Base-by-base conservation (phyloP, 1,140 invertebrate species). In the Tribolium castaneum region DNA sequence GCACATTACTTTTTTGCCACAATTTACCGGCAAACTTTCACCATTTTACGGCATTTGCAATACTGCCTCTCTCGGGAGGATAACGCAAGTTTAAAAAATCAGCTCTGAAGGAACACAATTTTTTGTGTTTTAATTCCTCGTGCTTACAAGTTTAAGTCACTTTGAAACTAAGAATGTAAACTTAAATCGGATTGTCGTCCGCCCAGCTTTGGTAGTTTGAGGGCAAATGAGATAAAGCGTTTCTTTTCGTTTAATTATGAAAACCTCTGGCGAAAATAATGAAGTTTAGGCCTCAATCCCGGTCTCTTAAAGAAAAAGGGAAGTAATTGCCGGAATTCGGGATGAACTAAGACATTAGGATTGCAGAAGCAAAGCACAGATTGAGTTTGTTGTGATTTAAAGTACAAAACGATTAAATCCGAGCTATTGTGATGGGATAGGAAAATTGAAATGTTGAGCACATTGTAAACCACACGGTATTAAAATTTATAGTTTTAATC, bases 271-370 rank as follows among this genome's bases (percentile, higher is more conserved):
- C 14, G 54, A 59, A 59, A 59, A 59, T 59, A 59, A 59, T 59
- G 54, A 59, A 59, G 16, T 59, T 59, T 59, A n/a, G 54, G 16
- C 1, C 54, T 22, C 54, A 22, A 59, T n/a, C 16, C n/a, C 6
- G 2, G 16, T 25, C 22, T 9, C 54, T 25, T 6, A 59, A 59
- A 6, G 16, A 59, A 59, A 45, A 59, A 59, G 54, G 25, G 19
- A 59, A 59, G 54, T 59, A 59, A 59, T 59, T 59, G 54, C 25
- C 54, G 54, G 54, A 59, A 59, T 59, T 22, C 30, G 54, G 30
- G 54, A 59, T 59, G 54, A 59, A 59, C 54, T 59, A 59, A 59
- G 54, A 25, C 54, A 59, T 59, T 59, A 59, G 54, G 54, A 22
- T 59, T 25, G 54, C 3, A 25, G 19, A 25, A n/a, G 14, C 10